Evolutionary conservation across 2,113 vertebrate genomes (phyloP).

Genomic region (Gymnocephalus cernua): DNA sequence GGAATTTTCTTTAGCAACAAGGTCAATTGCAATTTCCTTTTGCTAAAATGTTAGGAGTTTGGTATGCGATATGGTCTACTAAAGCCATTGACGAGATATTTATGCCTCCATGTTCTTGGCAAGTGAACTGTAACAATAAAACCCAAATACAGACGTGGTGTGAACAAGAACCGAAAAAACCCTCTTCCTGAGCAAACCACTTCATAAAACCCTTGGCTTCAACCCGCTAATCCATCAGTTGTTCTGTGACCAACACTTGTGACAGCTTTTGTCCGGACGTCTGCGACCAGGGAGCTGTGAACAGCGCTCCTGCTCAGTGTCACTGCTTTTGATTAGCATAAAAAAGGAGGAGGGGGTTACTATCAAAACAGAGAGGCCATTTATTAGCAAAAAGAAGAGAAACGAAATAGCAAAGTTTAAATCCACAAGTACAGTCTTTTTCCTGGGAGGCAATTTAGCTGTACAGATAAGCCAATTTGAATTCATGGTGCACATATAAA

Average conservation of each 20-base stretch:
- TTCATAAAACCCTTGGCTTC: constrained; percentile 72
- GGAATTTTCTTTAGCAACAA: constrained; percentile 65
- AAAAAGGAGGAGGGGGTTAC: constrained; percentile 64
- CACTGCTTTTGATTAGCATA: constrained; percentile 84
- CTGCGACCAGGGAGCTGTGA: constrained; percentile 71
- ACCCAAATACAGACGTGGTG: constrained; percentile 52
- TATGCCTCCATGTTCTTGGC: constrained; percentile 49
- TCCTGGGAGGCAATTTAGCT: constrained; percentile 78
- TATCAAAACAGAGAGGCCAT: constrained; percentile 81
- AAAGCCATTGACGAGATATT: constrained; percentile 50
- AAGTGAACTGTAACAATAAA: constrained; percentile 53
- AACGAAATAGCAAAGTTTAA: constrained; percentile 66
- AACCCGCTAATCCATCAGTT: constrained; percentile 78
- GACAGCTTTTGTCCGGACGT: constrained; percentile 80
- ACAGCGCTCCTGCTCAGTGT: constrained; percentile 71
- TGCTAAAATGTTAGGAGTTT: constrained; percentile 32
- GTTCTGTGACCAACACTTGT: constrained; percentile 80
- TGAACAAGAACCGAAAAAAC: constrained; percentile 43
- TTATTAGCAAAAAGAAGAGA: constrained; percentile 73
- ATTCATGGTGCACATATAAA: constrained; percentile 59
- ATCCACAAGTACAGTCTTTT: constrained; percentile 57
- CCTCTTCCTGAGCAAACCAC: constrained; percentile 46
- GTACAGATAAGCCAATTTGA: constrained; percentile 75
- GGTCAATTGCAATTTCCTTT: constrained; percentile 64
- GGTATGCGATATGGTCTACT: constrained; percentile 17